Evolutionary conservation across 1,140 invertebrate genomes (phyloP), one percentile per base, ranked within the genome.

Genomic region (Anastrepha ludens): DNA sequence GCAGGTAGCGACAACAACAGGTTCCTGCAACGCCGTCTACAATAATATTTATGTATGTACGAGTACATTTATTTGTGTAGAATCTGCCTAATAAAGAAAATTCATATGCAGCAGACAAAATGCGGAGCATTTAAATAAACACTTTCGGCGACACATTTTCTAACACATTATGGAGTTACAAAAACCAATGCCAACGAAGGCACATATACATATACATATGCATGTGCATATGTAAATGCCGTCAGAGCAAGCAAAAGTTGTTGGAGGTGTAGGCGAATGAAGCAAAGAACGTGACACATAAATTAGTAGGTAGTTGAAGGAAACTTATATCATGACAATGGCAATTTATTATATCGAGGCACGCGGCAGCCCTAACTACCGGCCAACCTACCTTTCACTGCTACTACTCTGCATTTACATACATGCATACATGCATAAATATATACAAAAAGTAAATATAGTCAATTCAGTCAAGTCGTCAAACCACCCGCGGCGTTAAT

Each of bases 401-500:
- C 0, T 4, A 29, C 20, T 62, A 41, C 58, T 17, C 39, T 62
- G 3, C 60, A 50, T 44, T n/a, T 67, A 7, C 39, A 41, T 47
- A n/a, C 5, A 50, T 17, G 64, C 67, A 29, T 87, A 29, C 5
- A 65, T 44, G 44, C 17, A 55, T 55, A 67, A n/a, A 67, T 47
- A 67, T 50, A 55, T 55, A 87, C 6, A 20, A 67, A 87, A 29
- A 74, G 58, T 87, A 74, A 58, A 78, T 87, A 44, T 64, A 65
- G 15, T 47, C 44, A 11, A 55, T 41, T 81, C 74, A 81, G 74
- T 81, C 74, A 81, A 55, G 74, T 81, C 74, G 47, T 81, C 74
- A 81, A 81, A 85, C 78, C 88, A 89, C 88, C 88, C 88, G 88
- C 87, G 65, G 88, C 86, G 85, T 89, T 89, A 89, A 89, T 89